Conservation (phyloP, 2,113 vertebrate genomes). For the Zosterops japonicus region DNA sequence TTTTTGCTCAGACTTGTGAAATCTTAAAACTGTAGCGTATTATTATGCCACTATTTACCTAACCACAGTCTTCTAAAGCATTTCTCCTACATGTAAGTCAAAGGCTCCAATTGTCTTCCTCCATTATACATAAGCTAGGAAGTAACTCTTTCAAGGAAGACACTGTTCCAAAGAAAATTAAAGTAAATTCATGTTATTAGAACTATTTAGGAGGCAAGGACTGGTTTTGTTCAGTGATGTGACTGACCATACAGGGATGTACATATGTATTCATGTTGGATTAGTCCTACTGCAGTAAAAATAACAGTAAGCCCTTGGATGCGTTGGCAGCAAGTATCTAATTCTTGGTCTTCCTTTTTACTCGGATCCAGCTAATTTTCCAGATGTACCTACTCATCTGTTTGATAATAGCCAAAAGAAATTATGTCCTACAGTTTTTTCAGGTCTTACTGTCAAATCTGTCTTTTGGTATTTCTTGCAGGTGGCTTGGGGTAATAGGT, state of each 20-base stretch:
- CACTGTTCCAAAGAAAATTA: background rate
- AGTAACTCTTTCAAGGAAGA: background rate
- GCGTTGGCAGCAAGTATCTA: background rate
- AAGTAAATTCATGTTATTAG: background rate
- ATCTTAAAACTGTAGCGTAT: background rate
- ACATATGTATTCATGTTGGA: background rate
- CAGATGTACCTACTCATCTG: background rate
- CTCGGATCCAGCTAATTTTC: background rate
- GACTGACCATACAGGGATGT: background rate
- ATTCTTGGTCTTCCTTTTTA: background rate
- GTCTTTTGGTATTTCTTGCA: background rate
- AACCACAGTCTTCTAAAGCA: background rate
- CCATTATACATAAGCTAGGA: background rate
- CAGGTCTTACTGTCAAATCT: background rate
- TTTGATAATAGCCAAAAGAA: background rate
- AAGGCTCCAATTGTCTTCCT: background rate
- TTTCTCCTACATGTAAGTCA: background rate
- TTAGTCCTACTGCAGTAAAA: background rate
- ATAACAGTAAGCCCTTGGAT: background rate
- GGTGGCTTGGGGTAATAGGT: background rate
- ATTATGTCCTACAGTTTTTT: background rate
- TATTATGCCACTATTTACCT: background rate
- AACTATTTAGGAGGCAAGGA: background rate
- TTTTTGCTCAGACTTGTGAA: background rate
- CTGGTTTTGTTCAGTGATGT: background rate